phyloP scores from a whole-genome alignment of 1,140 invertebrate genomes.

The Steinernema feltiae region DNA sequence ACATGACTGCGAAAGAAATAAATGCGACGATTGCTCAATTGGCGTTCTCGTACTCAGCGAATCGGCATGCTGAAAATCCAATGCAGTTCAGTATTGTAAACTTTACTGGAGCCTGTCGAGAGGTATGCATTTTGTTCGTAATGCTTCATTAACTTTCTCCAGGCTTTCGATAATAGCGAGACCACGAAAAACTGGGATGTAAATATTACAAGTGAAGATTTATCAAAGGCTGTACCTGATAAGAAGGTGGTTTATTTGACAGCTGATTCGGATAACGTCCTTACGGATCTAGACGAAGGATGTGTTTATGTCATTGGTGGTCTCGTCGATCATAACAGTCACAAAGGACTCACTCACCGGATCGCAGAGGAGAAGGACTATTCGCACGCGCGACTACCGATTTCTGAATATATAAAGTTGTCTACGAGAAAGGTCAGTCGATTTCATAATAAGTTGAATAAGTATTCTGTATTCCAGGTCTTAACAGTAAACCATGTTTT shows the following conservation, averaged over 20 bases:
- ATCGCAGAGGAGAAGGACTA: conserved; percentile 73
- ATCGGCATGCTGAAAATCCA: conserved; percentile 74
- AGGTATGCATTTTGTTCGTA: conserved; percentile 57
- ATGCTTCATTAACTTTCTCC: conserved; percentile 11
- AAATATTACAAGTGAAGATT: conserved; percentile 50
- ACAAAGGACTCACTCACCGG: conserved; percentile 81
- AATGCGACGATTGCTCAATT: conserved; percentile 73
- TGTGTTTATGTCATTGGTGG: conserved; percentile 90
- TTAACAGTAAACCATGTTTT: conserved; percentile 94
- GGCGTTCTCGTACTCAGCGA: conserved; percentile 81
- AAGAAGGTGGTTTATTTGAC: conserved; percentile 81
- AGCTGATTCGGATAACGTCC: conserved; percentile 84
- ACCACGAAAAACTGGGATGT: conserved; percentile 92
- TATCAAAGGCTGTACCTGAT: conserved; percentile 68
- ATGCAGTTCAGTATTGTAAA: conserved; percentile 80
- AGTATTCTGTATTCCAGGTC: conserved; percentile 59
- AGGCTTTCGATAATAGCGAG: conserved; percentile 67
- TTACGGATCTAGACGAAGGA: conserved; percentile 70
- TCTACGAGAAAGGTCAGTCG: conserved; percentile 72
- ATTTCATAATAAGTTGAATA: not conserved
- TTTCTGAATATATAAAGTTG: conserved; percentile 83
- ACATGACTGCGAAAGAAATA: not conserved
- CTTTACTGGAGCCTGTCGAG: conserved; percentile 69
- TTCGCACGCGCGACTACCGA: conserved; percentile 76
- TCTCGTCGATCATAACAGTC: conserved; percentile 88